Base-by-base conservation (phyloP, 2,797 vertebrate genomes). In the Peromyscus nudipes region DNA sequence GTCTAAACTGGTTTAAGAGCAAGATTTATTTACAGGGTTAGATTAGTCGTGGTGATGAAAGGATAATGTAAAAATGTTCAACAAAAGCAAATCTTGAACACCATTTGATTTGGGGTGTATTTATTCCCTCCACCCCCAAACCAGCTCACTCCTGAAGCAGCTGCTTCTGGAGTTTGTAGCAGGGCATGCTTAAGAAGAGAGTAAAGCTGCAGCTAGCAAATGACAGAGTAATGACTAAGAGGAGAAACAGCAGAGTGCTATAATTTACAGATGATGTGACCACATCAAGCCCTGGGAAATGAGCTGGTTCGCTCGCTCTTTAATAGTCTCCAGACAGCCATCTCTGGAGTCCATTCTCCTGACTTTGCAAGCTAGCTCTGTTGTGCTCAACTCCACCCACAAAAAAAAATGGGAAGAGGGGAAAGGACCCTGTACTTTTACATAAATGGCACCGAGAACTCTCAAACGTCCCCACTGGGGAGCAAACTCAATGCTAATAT, bases 71-170 rank as follows among this genome's bases (percentile, higher is more conserved):
- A 96, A 97, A 92, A 95, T 95, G 95, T 98, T 97, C 97, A 97
- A 96, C 75, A 97, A 97, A 97, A 97, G 94, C 94, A 98, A 97
- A 97, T 98, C 97, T 98, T 98, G 96, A 90, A 94, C 96, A 71
- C 97, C 95, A 96, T 98, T 98, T 98, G 97, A 97, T 97, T 98
- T 92, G 79, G 83, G 96, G 94, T 97, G 91, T 97, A 94, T 94
- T 92, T 98, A 79, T 98, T 98, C 96, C 98, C 94, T 40, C 52
- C 16, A 40, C 49, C 9, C 83, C 98, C 16, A 2, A 92, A 90
- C 94, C 80, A 95, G 34, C 96, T 96, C 55, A 67, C 95, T 98
- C 95, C 82, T 93, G 91, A 97, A 97, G 94, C 97, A 97, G 97
- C 97, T 95, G 96, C 96, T 97, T 98, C 97, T 96, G 89, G 93